phyloP scores from a whole-genome alignment of 2,888 invertebrate species.

The Leucophora obtusa region DNA sequence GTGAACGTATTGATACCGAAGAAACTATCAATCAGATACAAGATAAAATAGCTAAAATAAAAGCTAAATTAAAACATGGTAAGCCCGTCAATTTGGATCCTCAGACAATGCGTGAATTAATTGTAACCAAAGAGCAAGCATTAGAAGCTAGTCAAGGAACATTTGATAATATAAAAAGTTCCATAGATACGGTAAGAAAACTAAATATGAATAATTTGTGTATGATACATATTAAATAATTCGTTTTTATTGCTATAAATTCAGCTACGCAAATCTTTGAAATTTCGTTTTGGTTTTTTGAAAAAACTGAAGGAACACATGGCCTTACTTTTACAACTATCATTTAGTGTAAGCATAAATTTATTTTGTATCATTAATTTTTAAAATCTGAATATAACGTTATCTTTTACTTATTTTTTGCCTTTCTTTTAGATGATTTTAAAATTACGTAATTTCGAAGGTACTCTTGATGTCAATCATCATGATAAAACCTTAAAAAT shows the following conservation, averaged over 20 bases:
- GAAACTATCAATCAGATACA: constrained; percentile 77
- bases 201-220: background rate
- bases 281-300: constrained; percentile 78
- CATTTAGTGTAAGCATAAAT: constrained; percentile 71
- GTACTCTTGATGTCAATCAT: constrained; percentile 76
- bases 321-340: constrained; percentile 79
- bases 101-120: constrained; percentile 72
- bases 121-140: constrained; percentile 78
- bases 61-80: constrained; percentile 72
- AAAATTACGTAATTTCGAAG: constrained; percentile 72
- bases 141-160: constrained; percentile 54
- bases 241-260: constrained; percentile 32
- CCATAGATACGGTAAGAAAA: constrained; percentile 77
- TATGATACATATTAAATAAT: background rate
- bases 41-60: constrained; percentile 72
- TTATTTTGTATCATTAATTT: background rate
- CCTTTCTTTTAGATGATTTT: constrained; percentile 69
- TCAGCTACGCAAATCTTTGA: constrained; percentile 77
- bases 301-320: constrained; percentile 79
- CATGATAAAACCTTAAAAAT: constrained; percentile 73
- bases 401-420: too few relatives aligned
- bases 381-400: too few relatives aligned
- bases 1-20: constrained; percentile 74
- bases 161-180: constrained; percentile 70
- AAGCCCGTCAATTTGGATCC: constrained; percentile 70